These are phyloP conservation scores for Lepidurus arcticus DNA, from an alignment of 1,140 invertebrate species.

Conservation along the genomic window DNA sequence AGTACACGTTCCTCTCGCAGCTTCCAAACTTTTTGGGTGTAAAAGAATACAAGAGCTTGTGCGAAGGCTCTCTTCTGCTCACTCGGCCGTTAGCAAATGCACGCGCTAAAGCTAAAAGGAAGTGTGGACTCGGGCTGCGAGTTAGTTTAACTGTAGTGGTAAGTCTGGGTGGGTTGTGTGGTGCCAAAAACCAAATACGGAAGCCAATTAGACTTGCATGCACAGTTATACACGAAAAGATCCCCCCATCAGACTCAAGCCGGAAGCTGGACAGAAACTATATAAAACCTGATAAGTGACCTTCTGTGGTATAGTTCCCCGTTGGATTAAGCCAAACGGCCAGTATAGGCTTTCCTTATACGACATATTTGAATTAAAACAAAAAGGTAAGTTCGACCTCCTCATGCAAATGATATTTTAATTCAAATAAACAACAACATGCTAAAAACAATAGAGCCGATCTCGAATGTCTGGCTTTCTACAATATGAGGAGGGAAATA, in stretches of 20 bases:
- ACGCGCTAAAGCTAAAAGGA: constrained; percentile 14
- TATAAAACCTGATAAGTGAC: neutral
- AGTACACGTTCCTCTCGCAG: neutral
- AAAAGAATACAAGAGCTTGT: constrained; percentile 22
- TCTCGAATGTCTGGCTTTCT: neutral
- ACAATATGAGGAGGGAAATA: neutral
- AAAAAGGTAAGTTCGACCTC: too few species aligned
- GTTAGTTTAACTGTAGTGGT: constrained; percentile 5
- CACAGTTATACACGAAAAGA: neutral
- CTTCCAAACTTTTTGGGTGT: neutral
- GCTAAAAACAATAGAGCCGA: too few species aligned
- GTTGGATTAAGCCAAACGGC: neutral
- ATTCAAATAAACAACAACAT: too few species aligned
- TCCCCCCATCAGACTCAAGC: neutral
- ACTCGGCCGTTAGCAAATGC: constrained; percentile 8
- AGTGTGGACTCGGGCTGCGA: neutral
- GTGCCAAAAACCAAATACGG: constrained; percentile 16
- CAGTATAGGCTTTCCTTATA: neutral
- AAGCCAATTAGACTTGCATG: neutral
- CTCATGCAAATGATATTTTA: too few species aligned
- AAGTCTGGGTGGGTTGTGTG: neutral
- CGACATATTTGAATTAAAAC: too few species aligned
- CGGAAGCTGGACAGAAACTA: neutral
- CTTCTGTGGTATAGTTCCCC: neutral
- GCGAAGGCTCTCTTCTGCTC: neutral